phyloP scores from a whole-genome alignment of 2,888 invertebrate genomes.

The Stenotaenia linearis region DNA sequence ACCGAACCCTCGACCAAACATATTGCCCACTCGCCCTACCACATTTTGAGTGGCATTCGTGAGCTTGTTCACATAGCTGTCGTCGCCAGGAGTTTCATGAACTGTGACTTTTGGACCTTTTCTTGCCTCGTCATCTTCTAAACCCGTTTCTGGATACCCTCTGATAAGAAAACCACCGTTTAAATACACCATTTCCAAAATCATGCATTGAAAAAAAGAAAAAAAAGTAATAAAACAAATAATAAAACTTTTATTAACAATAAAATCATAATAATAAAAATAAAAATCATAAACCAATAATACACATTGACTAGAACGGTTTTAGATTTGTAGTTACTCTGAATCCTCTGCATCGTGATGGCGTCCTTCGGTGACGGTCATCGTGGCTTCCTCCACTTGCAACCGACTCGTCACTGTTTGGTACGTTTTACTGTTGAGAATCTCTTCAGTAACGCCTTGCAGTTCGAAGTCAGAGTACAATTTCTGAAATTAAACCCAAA shows the following conservation, averaged over 20 bases:
- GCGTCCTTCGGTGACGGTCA: conserved; percentile 71
- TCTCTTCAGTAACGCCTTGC: conserved; percentile 96
- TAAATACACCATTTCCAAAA: no score
- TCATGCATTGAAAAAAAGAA: no score
- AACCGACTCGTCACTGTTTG: conserved; percentile 86
- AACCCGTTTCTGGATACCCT: conserved; percentile 47
- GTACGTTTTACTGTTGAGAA: conserved; percentile 91
- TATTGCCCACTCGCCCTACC: conserved; percentile 80
- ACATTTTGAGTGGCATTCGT: conserved; percentile 76
- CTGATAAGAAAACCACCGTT: conserved; percentile 39
- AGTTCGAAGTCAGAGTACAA: conserved; percentile 98
- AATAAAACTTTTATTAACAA: not conserved
- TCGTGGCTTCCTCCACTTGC: conserved; percentile 94
- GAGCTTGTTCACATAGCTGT: conserved; percentile 67
- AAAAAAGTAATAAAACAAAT: not conserved
- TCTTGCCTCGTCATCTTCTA: conserved; percentile 57
- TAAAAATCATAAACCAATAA: no score
- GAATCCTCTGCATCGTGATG: conserved; percentile 40
- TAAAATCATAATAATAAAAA: no score
- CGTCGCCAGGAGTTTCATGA: conserved; percentile 57
- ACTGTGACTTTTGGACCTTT: conserved; percentile 57
- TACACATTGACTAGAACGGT: no score
- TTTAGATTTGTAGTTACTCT: conserved; percentile 38
- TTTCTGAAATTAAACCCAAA: conserved; percentile 62
- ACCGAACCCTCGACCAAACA: conserved; percentile 83